Base-by-base conservation (phyloP, 1,140 invertebrate species). In the Sminthurinus signatus region DNA sequence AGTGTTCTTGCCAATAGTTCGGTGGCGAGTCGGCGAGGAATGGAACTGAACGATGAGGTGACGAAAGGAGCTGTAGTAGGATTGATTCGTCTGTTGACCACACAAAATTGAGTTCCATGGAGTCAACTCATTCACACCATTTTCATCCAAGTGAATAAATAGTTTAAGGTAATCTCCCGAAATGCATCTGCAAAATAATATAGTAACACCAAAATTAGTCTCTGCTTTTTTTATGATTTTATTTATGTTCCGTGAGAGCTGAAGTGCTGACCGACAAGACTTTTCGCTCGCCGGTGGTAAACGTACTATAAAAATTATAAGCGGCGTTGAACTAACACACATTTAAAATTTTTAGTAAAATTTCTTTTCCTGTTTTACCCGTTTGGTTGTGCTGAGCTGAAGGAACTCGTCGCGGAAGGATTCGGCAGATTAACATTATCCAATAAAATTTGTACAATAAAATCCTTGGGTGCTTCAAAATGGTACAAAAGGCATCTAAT, bases 401-500 rank as follows among this genome's bases (percentile, higher is more conserved):
- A n/a, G n/a, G n/a, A n/a, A n/a, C n/a, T n/a, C 23, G 51, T 12
- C 4, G 31, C 12, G 4, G 52, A 42, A 28, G 67, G n/a, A n/a
- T n/a, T n/a, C n/a, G n/a, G 64, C 29, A 71, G 64, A 62, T 67
- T 51, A 62, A 67, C 57, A 17, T 63, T 55, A 28, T 86, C 81
- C 76, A 93, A 90, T 19, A 83, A 84, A 23, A 93, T 78, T 75
- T 91, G 86, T 55, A 91, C 83, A 67, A 91, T 89, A 77, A 91
- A 85, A 73, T 88, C 84, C 1, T 83, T 78, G 54, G 83, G 83
- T 1, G 85, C 88, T 58, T 86, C 77, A 77, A 93, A 93, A 12
- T 88, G 89, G 78, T 91, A 92, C n/a, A 92, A 82, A 29, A 92
- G 82, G 75, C 90, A 93, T 77, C 87, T 82, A 72, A 89, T 83